phyloP scores from a whole-genome alignment of 2,888 invertebrate genomes.

The Synanthedon myopaeformis region DNA sequence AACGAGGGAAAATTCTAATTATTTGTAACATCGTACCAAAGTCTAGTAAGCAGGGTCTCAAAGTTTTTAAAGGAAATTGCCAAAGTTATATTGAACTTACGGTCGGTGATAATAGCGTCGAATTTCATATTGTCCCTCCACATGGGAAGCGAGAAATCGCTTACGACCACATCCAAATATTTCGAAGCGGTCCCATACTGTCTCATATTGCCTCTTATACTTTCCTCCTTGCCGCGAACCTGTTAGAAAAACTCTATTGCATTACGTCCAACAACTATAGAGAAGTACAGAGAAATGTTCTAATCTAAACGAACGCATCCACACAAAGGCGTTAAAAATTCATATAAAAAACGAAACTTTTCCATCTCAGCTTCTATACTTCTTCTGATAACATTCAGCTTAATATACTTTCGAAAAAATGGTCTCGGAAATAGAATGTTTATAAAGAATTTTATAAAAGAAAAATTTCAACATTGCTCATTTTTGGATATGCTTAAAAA shows the following conservation, averaged over 20 bases:
- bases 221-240: slow-evolving; percentile 84
- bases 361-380: too few species aligned
- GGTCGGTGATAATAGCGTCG: slow-evolving; percentile 96
- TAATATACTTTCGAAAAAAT: too few species aligned
- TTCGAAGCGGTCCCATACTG: slow-evolving; percentile 84
- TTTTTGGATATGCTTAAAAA: too few species aligned
- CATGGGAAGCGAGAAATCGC: slow-evolving; percentile 88
- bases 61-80: slow-evolving; percentile 1
- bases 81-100: slow-evolving; percentile 65
- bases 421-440: too few species aligned
- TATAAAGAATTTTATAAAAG: too few species aligned
- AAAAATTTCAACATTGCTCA: too few species aligned
- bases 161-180: slow-evolving; percentile 90
- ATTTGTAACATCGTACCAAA: not conserved
- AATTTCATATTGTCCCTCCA: slow-evolving; percentile 80
- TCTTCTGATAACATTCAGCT: too few species aligned
- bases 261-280: too few species aligned
- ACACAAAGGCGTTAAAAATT: too few species aligned
- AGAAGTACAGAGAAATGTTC: too few species aligned
- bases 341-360: too few species aligned
- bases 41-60: not conserved
- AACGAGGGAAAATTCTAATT: not conserved
- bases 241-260: slow-evolving; percentile 17
- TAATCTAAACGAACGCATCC: too few species aligned
- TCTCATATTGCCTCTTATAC: slow-evolving; percentile 85